Base-by-base conservation (phyloP, 2,113 vertebrate species). In the Cathartes aura region DNA sequence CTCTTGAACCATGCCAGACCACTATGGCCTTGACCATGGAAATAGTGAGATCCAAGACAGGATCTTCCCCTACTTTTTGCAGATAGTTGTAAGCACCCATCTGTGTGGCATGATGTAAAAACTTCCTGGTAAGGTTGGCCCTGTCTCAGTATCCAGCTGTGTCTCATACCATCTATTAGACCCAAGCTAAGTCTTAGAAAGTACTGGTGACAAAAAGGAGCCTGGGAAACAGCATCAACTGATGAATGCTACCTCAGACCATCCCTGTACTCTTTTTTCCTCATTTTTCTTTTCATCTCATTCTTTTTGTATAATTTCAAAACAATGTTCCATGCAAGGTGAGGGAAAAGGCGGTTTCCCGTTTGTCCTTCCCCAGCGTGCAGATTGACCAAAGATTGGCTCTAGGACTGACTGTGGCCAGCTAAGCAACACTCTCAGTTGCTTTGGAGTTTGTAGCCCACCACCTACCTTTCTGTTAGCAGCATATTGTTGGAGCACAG, bases 211-310 rank as follows among this genome's bases (percentile, higher is more conserved):
- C 8, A 72, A 73, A 85, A 68, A 48, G 7, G 12, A 86, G 8
- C 6, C 71, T 53, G 21, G 15, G 34, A 79, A 92, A 55, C 4
- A 29, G 4, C 0, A 0, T 2, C 1, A 1, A 47, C 23, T 66
- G 23, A 40, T 8, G 12, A 30, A 42, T 21, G 17, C 11, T 40
- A 45, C 38, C 38, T 74, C 38, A 80, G 12, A 91, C 73, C 6
- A 81, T 20, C 34, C 12, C 7, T 38, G 27, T 22, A 17, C 8
- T 38, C 13, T 52, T 73, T 59, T 52, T 24, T 38, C 27, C 50
- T 80, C 3, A 24, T 91, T 79, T 85, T 64, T 9, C 4, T 64
- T 59, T 58, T 59, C 5, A 58, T 64, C 9, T 78, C 8, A 29
- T 24, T 63, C 11, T 47, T 80, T 55, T 53, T 72, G 5, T 40